These are phyloP conservation scores for Butastur rufipennis DNA, from an alignment of 2,113 vertebrate species.

Conservation along the genomic window DNA sequence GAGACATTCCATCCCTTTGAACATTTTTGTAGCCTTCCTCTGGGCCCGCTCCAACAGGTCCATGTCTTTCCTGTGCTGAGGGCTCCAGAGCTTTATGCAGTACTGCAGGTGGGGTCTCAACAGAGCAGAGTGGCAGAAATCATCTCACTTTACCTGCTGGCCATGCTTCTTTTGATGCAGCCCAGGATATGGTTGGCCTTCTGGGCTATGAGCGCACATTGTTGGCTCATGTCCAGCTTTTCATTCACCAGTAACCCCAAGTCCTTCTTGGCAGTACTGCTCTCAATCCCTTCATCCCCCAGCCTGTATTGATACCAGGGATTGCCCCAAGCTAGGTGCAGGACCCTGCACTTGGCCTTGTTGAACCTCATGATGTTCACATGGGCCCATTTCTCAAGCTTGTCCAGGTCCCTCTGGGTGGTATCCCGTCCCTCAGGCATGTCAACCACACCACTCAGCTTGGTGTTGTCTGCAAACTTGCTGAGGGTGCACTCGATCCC, in stretches of 20 bases:
- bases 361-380: too few relatives aligned
- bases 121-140: background rate
- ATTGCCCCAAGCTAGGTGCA: too few relatives aligned
- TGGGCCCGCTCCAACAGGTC: background rate
- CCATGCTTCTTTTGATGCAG: too few relatives aligned
- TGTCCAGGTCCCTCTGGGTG: background rate
- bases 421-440: background rate
- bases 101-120: background rate
- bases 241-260: too few relatives aligned
- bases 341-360: too few relatives aligned
- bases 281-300: too few relatives aligned
- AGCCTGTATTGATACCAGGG: too few relatives aligned
- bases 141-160: too few relatives aligned
- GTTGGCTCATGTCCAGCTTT: too few relatives aligned
- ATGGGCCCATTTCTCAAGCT: background rate
- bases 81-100: background rate
- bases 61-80: background rate
- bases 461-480: background rate
- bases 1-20: background rate
- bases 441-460: background rate
- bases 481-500: background rate
- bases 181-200: too few relatives aligned
- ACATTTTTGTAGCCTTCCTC: background rate
- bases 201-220: too few relatives aligned
- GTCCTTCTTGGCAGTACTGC: too few relatives aligned